phyloP scores from a whole-genome alignment of 2,888 invertebrate species.

The Muschampia plurimacula region DNA sequence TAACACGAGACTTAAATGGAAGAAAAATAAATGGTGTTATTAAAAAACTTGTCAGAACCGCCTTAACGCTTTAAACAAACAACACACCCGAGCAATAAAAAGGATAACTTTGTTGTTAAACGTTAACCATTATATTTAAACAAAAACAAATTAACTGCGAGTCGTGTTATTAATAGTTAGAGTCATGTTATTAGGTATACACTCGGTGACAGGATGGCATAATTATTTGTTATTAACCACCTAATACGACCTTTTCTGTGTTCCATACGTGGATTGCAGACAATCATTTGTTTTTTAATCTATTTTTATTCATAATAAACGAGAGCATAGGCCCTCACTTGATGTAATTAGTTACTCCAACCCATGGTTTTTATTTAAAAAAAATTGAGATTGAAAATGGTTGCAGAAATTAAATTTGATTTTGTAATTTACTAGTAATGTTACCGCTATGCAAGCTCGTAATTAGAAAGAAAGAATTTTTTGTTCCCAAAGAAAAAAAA shows the following conservation, averaged over 20 bases:
- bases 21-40: conserved; percentile 16
- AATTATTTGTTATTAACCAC: neutral
- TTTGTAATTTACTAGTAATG: too few relatives aligned
- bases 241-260: neutral
- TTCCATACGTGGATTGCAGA: too few relatives aligned
- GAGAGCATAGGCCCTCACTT: too few relatives aligned
- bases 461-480: too few relatives aligned
- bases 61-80: conserved; percentile 8
- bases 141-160: neutral
- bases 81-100: conserved; percentile 1
- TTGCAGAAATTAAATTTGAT: too few relatives aligned
- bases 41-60: conserved; percentile 1
- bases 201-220: neutral
- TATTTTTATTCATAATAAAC: too few relatives aligned
- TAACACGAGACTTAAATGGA: neutral
- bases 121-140: conserved; percentile 22
- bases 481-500: too few relatives aligned
- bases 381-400: too few relatives aligned
- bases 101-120: conserved; percentile 15
- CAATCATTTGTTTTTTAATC: too few relatives aligned
- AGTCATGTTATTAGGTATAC: neutral
- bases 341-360: too few relatives aligned
- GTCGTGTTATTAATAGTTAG: neutral
- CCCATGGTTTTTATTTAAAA: too few relatives aligned
- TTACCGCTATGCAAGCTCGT: too few relatives aligned